Base-by-base conservation (phyloP, 2,113 vertebrate genomes). In the Chelonoidis abingdonii region DNA sequence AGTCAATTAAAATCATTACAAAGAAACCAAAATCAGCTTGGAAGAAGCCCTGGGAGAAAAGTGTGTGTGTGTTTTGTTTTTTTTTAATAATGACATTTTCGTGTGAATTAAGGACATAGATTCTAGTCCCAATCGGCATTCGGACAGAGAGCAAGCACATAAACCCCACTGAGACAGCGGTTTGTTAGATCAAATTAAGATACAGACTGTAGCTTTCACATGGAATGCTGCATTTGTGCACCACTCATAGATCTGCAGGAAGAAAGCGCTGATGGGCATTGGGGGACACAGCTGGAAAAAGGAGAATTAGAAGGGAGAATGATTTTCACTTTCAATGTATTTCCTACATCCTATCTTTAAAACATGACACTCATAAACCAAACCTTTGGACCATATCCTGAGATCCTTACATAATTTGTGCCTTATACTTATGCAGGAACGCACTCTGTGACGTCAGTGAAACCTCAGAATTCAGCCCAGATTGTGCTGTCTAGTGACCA, bases 141-240 rank as follows among this genome's bases (percentile, higher is more conserved):
- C 65, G 54, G 95, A 87, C 53, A 54, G 44, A 86, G 65, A 90
- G 3, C 22, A 21, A 89, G 44, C 65, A 57, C 53, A 90, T 94
- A 75, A 92, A 89, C 93, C 92, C 50, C 84, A 16, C 84, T 95
- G 88, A 95, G 84, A 90, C 47, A 13, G 92, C 49, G 25, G 44
- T 94, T 93, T 35, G 9, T 95, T 27, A 81, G 89, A 91, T 94
- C 86, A 96, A 84, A 88, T 69, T 69, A 92, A 94, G 29, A 57
- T 53, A 35, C 49, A 96, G 88, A 95, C 84, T 72, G 89, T n/a
- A 92, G 75, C 41, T 93, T 96, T 94, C 79, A 93, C 91, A 90
- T 65, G 14, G 88, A 91, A 92, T 87, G 8, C 19, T 87, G 81
- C 89, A 85, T 31, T 22, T 79, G 38, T 22, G 12, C 89, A 41